Conservation (phyloP, 1,140 invertebrate species). For the Mya arenaria region DNA sequence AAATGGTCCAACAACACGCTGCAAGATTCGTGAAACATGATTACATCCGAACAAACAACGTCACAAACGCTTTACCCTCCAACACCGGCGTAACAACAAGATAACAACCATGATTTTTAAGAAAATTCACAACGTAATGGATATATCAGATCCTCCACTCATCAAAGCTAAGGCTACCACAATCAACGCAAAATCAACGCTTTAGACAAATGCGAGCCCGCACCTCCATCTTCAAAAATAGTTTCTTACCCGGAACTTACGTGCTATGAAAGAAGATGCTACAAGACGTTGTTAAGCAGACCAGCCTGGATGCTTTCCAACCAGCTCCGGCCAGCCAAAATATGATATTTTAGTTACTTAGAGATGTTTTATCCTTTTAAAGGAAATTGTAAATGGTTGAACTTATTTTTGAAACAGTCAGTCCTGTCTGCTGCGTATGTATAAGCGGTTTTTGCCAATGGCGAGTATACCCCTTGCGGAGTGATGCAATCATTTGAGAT, state of each 20-base stretch:
- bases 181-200: conserved; percentile 1
- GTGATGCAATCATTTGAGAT: not conserved
- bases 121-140: too few species aligned
- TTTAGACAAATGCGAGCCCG: not conserved
- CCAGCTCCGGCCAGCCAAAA: not conserved
- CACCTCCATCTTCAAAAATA: not conserved
- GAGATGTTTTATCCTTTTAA: not conserved
- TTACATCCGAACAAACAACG: too few species aligned
- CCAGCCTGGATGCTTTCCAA: not conserved
- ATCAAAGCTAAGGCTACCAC: too few species aligned
- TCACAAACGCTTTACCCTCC: too few species aligned
- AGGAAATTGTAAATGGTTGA: not conserved
- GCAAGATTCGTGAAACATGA: too few species aligned
- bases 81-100: too few species aligned
- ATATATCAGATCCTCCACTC: too few species aligned
- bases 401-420: not conserved
- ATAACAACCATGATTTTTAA: too few species aligned
- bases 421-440: not conserved
- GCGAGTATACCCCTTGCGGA: conserved; percentile 5
- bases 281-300: conserved; percentile 10
- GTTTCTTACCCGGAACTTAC: not conserved
- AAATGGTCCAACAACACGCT: too few species aligned
- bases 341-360: not conserved
- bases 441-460: not conserved
- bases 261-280: not conserved